Evolutionary conservation across 2,113 vertebrate species (phyloP).

Genomic region (Acrocephalus kingi): DNA sequence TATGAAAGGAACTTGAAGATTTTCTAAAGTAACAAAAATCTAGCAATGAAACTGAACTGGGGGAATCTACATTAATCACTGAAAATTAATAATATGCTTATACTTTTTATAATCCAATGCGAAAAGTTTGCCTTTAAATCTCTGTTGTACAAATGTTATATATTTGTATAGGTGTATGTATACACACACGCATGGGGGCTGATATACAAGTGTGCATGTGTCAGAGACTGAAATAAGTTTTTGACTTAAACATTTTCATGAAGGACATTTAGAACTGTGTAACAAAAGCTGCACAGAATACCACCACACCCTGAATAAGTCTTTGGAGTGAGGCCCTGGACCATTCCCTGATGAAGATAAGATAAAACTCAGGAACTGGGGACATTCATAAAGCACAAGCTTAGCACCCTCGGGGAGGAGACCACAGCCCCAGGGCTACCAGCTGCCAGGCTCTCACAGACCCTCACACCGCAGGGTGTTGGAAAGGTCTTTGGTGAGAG

Average conservation of each 20-base stretch:
- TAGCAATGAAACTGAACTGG: background rate
- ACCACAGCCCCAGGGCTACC: background rate
- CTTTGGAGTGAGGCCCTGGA: background rate
- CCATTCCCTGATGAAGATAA: background rate
- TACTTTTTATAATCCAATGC: background rate
- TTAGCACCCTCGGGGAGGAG: background rate
- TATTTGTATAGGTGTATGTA: background rate
- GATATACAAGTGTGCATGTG: too few relatives aligned
- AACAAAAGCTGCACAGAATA: background rate
- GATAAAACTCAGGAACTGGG: background rate
- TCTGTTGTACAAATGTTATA: background rate
- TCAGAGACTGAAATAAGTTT: background rate
- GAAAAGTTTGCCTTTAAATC: background rate
- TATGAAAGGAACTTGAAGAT: background rate
- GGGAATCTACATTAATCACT: background rate
- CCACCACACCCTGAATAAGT: background rate
- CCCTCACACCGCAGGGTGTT: background rate
- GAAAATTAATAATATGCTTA: background rate
- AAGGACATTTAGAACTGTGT: background rate
- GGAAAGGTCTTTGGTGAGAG: background rate
- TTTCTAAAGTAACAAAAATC: background rate
- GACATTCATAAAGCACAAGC: background rate
- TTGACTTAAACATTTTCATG: background rate
- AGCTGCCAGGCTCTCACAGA: background rate
- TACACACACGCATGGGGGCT: rapidly evolving